phyloP scores from a whole-genome alignment of 2,888 invertebrate species.

The Temnothorax rugatulus region DNA sequence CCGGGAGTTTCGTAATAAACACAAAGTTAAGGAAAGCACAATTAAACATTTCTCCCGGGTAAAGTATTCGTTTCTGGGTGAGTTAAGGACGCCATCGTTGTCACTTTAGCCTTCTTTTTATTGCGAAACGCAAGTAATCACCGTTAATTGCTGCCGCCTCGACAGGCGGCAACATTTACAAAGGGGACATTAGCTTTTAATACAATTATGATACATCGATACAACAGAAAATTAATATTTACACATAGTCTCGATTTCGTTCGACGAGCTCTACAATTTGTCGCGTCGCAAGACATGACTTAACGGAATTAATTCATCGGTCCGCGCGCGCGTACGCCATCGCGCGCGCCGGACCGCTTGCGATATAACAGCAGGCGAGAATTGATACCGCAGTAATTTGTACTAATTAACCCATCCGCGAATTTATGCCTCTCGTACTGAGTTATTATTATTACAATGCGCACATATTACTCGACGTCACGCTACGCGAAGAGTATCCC shows the following conservation, averaged over 20 bases:
- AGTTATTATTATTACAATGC: slow-evolving; percentile 48
- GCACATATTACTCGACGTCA: slow-evolving; percentile 53
- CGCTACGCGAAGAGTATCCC: slow-evolving; percentile 53
- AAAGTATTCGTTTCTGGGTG: slow-evolving; percentile 40
- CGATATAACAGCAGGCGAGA: slow-evolving; percentile 33
- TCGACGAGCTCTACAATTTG: slow-evolving; percentile 4
- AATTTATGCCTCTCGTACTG: slow-evolving; percentile 42
- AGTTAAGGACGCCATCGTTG: slow-evolving; percentile 53
- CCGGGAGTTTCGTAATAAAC: neutral
- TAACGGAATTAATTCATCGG: slow-evolving; percentile 38
- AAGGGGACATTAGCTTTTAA: slow-evolving; percentile 38
- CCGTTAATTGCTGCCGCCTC: slow-evolving; percentile 36
- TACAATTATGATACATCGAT: slow-evolving; percentile 55
- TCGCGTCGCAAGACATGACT: slow-evolving; percentile 32
- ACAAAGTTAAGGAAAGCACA: neutral
- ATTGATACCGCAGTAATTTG: slow-evolving; percentile 66
- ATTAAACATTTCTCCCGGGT: slow-evolving; percentile 7
- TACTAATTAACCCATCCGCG: slow-evolving; percentile 55
- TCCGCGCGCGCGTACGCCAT: slow-evolving; percentile 20
- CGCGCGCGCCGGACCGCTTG: slow-evolving; percentile 32
- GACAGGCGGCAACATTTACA: slow-evolving; percentile 42
- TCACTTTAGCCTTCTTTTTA: slow-evolving; percentile 48
- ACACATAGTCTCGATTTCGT: slow-evolving; percentile 46
- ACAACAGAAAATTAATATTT: slow-evolving; percentile 45
- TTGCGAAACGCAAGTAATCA: slow-evolving; percentile 49